Base-by-base conservation (phyloP, 2,797 vertebrate species). In the Eulemur rubriventer region DNA sequence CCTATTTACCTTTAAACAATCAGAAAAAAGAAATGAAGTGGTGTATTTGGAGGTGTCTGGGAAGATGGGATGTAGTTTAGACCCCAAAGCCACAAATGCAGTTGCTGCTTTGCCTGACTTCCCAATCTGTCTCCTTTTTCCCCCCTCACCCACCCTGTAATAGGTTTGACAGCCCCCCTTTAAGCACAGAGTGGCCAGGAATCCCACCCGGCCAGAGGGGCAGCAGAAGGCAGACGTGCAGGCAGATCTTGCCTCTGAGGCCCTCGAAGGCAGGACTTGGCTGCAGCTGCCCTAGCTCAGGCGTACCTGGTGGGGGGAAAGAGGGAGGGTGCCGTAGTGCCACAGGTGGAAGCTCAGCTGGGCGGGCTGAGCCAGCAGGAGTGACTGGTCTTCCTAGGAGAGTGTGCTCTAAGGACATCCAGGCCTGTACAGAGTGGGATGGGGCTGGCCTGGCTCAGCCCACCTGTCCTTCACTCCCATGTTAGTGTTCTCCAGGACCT, bases 241-340 rank as follows among this genome's bases (percentile, higher is more conserved):
- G 83, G 50, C 22, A 22, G 67, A 55, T 6, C 33, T 69, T 26
- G 22, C 52, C 6, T 7, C 79, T 69, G 48, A 12, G 12, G 18
- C 55, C 46, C 33, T 46, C 18, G 17, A 46, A 35, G 33, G 17
- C 28, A 30, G 67, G 61, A 26, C 43, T 67, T 38, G 0, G 20
- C 2, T 0, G 20, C 7, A 43, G 35, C 91, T 70, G 57, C 20
- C 16, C 43, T 7, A 16, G n/a, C 4, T 16, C 57, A 4, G 30
- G 79, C n/a, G 24, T 5, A 11, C 0, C 30, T 17, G 0, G 28
- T 0, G 30, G 61, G 20, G 11, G 18, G 1, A 14, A 35, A 2
- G 26, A 28, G n/a, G 13, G 7, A 2, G 20, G 30, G 13, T 10
- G 57, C 33, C 12, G 18, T 6, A n/a, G 16, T 2, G 6, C 48